Evolutionary conservation across 2,888 invertebrate genomes (phyloP).

Genomic region (Spatulosminthurus flaviceps): DNA sequence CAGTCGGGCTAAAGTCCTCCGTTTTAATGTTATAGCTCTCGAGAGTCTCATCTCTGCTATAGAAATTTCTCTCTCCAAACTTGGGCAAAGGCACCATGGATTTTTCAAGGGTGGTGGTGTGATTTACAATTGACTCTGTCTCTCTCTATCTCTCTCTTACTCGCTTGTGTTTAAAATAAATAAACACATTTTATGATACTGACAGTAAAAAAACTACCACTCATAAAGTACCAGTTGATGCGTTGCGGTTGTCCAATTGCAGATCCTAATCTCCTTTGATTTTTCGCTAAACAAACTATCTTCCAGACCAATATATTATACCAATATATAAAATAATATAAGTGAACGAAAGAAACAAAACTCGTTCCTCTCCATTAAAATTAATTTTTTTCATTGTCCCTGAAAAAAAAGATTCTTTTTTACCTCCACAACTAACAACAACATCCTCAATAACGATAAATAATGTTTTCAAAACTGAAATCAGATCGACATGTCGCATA

Average conservation of each 20-base stretch:
- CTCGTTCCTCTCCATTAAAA: conserved; percentile 9
- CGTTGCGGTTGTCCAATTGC: conserved; percentile 18
- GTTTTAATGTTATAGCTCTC: neutral
- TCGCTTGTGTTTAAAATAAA: conserved; percentile 13
- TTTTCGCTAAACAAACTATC: conserved; percentile 1
- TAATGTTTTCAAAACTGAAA: neutral
- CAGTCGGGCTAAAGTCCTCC: neutral
- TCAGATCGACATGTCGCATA: conserved; percentile 3
- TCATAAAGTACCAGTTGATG: conserved; percentile 8
- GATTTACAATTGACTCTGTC: neutral
- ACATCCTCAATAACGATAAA: neutral
- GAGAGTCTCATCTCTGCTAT: too few relatives aligned
- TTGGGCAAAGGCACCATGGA: conserved; percentile 13
- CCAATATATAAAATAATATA: neutral
- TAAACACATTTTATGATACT: conserved; percentile 14
- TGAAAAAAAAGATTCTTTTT: too few relatives aligned
- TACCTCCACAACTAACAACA: neutral
- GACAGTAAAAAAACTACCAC: neutral
- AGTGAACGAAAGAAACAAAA: neutral
- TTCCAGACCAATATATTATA: neutral
- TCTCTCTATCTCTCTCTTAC: too few relatives aligned
- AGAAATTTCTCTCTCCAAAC: neutral
- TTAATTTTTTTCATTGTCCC: neutral
- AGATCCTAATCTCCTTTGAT: conserved; percentile 11
- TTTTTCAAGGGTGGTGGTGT: conserved; percentile 18